These are phyloP conservation scores for Sussaba pulchella DNA, from an alignment of 2,888 invertebrate species.

Conservation along the genomic window DNA sequence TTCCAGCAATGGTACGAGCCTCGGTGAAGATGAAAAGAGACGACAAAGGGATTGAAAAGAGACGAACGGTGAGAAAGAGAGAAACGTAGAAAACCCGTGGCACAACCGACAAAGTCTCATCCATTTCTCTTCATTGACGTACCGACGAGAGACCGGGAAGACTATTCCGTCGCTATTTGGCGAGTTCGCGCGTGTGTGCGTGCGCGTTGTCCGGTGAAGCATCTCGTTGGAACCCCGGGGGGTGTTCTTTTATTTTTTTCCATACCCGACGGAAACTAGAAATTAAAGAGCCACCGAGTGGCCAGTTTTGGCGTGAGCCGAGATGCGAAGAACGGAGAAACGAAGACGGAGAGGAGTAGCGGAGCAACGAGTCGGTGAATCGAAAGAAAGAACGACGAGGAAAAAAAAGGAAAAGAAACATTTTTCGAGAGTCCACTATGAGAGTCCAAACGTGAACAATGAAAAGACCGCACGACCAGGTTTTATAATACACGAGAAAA, in stretches of 20 bases:
- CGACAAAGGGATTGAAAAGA: neutral
- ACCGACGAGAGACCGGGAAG: constrained; percentile 16
- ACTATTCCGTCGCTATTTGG: constrained; percentile 28
- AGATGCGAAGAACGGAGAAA: neutral
- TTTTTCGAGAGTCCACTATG: constrained; percentile 2
- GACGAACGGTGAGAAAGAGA: constrained; percentile 2
- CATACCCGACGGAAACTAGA: constrained; percentile 36
- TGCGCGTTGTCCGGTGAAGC: neutral
- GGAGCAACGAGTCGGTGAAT: constrained; percentile 19
- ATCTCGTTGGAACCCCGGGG: constrained; percentile 3
- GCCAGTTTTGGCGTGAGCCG: constrained; percentile 38
- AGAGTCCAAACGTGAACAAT: constrained; percentile 14
- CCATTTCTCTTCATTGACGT: constrained; percentile 30
- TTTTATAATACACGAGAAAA: constrained; percentile 37
- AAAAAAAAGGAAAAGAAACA: constrained; percentile 6
- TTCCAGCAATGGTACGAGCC: too few relatives aligned
- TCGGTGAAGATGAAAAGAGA: neutral
- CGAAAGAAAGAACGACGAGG: neutral
- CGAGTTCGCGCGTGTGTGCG: neutral
- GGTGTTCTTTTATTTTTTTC: constrained; percentile 8
- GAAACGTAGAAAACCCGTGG: neutral
- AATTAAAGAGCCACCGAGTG: constrained; percentile 57
- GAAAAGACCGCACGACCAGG: constrained; percentile 26
- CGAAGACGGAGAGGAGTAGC: neutral
- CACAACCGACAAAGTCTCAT: constrained; percentile 15